Evolutionary conservation across 1,140 invertebrate species (phyloP).

Genomic region (Tetranychus cinnabarinus): DNA sequence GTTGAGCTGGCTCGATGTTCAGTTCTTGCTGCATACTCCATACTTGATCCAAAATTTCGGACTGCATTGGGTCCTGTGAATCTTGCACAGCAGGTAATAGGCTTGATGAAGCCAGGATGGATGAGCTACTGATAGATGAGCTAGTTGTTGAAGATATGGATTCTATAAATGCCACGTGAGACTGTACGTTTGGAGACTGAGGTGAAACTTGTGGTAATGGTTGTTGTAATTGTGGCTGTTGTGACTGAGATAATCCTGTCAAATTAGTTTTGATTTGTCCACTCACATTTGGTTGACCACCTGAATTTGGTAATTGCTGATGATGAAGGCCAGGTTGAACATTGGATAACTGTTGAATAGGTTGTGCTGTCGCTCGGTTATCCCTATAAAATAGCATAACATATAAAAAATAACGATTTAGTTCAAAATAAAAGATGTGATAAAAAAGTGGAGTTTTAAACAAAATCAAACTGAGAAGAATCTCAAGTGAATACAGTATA

Average conservation of each 20-base stretch:
- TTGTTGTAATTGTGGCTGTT: background rate
- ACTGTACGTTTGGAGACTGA: background rate
- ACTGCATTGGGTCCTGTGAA: slow-evolving; percentile 41
- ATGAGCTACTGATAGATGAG: background rate
- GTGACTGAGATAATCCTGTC: background rate
- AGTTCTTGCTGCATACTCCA: slow-evolving; percentile 14
- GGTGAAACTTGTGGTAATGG: background rate
- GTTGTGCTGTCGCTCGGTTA: no score
- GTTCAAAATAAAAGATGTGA: no score
- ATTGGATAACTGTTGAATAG: no score
- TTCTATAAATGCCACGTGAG: background rate
- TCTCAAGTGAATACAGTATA: no score
- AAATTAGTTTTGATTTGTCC: background rate
- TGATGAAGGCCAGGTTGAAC: background rate
- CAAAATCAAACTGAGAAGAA: no score
- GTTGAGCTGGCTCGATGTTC: slow-evolving; percentile 4
- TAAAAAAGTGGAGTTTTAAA: no score
- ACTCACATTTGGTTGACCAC: no score
- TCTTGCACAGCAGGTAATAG: background rate
- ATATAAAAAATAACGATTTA: no score
- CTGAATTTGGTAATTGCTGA: background rate
- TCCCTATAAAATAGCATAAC: no score
- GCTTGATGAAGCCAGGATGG: background rate
- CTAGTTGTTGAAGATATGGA: background rate
- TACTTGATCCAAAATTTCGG: slow-evolving; percentile 55